Evolutionary conservation across 2,888 invertebrate species (phyloP).

Genomic region (Elmis aenea): DNA sequence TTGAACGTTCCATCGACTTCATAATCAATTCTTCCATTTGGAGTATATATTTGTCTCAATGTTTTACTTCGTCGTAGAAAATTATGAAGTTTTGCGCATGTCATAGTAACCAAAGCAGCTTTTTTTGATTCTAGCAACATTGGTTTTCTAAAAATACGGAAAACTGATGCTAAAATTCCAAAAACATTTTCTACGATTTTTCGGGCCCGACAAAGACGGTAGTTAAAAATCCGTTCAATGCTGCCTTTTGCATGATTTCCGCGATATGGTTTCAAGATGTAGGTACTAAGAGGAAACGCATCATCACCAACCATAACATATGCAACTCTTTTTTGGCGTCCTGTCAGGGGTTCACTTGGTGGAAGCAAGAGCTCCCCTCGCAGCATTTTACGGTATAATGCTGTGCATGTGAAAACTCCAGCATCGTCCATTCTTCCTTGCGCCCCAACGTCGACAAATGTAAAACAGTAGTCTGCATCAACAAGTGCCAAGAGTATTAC

Average conservation of each 20-base stretch:
- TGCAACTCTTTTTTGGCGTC: neutral
- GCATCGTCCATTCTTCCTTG: slow-evolving; percentile 11
- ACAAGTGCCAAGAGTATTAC: slow-evolving; percentile 31
- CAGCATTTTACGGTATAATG: slow-evolving; percentile 3
- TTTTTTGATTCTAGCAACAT: slow-evolving; percentile 23
- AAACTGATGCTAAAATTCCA: slow-evolving; percentile 19
- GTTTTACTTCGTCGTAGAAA: slow-evolving; percentile 23
- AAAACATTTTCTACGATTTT: slow-evolving; percentile 24
- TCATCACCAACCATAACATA: too few relatives aligned
- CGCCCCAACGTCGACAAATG: slow-evolving; percentile 5
- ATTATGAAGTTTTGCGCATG: slow-evolving; percentile 26
- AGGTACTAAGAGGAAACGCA: slow-evolving; percentile 3
- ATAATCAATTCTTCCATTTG: slow-evolving; percentile 24
- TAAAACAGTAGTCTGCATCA: slow-evolving; percentile 31
- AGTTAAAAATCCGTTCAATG: slow-evolving; percentile 21
- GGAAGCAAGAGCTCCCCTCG: neutral
- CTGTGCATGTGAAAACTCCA: slow-evolving; percentile 3
- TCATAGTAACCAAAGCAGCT: slow-evolving; percentile 21
- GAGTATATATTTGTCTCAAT: slow-evolving; percentile 20
- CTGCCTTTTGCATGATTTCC: slow-evolving; percentile 10
- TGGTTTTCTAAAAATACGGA: slow-evolving; percentile 24
- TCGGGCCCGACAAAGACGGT: slow-evolving; percentile 17
- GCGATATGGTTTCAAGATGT: slow-evolving; percentile 7
- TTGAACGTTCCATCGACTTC: slow-evolving; percentile 16
- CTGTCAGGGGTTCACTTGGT: neutral